Conservation (phyloP, 2,797 vertebrate genomes). For the Tapirus indicus region DNA sequence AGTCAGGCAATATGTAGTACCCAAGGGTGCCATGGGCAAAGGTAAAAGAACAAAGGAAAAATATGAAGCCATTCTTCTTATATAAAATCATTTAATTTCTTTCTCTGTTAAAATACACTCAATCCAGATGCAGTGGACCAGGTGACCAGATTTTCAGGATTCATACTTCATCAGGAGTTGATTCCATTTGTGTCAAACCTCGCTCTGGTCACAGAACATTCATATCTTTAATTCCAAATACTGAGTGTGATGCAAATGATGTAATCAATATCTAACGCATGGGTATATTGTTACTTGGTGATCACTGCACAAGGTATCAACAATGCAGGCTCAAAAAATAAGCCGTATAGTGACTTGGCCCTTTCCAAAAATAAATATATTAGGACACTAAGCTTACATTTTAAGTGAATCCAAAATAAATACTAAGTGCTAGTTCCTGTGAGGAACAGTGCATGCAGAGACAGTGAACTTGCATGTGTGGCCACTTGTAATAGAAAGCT, state of each 20-base stretch:
- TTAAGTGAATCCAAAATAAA: constrained; percentile 68
- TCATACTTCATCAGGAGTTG: constrained; percentile 51
- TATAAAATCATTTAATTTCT: constrained; percentile 81
- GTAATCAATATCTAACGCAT: constrained; percentile 49
- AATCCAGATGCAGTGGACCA: constrained; percentile 64
- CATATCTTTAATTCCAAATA: constrained; percentile 66
- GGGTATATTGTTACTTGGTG: constrained; percentile 52
- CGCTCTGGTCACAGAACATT: constrained; percentile 67
- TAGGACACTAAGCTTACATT: constrained; percentile 48
- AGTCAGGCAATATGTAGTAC: neutral
- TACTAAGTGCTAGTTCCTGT: constrained; percentile 50
- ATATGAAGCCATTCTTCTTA: constrained; percentile 44
- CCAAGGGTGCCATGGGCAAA: neutral
- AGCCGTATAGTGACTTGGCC: constrained; percentile 59
- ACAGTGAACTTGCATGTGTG: constrained; percentile 2
- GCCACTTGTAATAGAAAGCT: constrained; percentile 2
- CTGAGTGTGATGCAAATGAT: constrained; percentile 61
- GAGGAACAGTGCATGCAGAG: constrained; percentile 73
- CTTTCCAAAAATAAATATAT: constrained; percentile 74
- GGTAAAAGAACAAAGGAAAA: constrained; percentile 57
- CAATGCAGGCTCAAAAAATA: constrained; percentile 67
- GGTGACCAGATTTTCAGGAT: constrained; percentile 63
- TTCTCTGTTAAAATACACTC: constrained; percentile 77
- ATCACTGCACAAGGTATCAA: constrained; percentile 67
- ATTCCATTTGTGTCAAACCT: constrained; percentile 52